A percentile compares a stretch with the other conserved stretches of the same genome.
Evolutionary conservation across 2,888 invertebrate genomes (phyloP).

Genomic region (Diaprepes abbreviatus): DNA sequence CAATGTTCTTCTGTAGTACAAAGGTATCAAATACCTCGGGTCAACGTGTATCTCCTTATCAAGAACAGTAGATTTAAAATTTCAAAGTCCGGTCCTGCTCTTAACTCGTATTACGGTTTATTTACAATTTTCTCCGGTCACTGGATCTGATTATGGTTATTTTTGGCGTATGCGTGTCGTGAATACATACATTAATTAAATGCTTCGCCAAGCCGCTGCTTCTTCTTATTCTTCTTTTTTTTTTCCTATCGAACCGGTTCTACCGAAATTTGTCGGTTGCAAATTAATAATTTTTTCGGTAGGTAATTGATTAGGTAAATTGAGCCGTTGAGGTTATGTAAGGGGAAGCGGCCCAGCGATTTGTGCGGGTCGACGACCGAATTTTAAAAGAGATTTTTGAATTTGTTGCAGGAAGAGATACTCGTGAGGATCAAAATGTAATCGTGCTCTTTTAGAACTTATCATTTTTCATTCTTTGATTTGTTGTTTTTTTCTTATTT

Average conservation of each 20-base stretch:
- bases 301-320: conserved; percentile 2
- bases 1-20: no score
- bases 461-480: no score
- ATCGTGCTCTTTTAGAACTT: no score
- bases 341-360: neutral
- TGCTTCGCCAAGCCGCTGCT: conserved; percentile 13
- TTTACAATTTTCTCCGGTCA: conserved; percentile 36
- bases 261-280: neutral
- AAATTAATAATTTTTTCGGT: neutral
- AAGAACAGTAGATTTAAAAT: neutral
- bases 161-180: conserved; percentile 35
- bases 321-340: neutral
- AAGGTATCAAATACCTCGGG: no score
- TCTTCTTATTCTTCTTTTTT: neutral
- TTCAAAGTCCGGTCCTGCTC: neutral
- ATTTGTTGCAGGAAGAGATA: neutral
- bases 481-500: no score
- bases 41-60: no score
- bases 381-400: neutral
- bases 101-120: conserved; percentile 33
- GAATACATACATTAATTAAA: conserved; percentile 36
- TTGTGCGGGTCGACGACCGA: neutral
- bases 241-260: neutral
- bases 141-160: conserved; percentile 41
- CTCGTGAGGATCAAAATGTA: no score